Base-by-base conservation (phyloP, 2,797 vertebrate genomes). In the Pagetopsis macropterus region DNA sequence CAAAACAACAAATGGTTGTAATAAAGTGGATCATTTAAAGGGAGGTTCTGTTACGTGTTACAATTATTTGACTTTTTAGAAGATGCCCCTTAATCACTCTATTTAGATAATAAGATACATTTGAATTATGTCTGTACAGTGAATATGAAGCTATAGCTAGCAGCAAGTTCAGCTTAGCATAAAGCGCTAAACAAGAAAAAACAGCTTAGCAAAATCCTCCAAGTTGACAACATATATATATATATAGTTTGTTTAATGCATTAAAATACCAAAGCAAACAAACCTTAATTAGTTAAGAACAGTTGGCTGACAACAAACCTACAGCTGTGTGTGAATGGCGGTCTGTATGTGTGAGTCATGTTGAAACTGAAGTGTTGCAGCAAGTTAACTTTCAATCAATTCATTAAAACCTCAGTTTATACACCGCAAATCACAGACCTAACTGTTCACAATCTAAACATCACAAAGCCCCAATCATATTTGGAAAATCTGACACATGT, bases 301-400 rank as follows among this genome's bases (percentile, higher is more conserved):
- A 44, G 43, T 45, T 23, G 19, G 40, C 21, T 27, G 21, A 23
- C 49, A 51, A 51, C 49, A 19, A 4, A 2, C 27, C 27, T 27
- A 27, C 19, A 57, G 19, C 12, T 21, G 54, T 23, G n/a, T 17
- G 31, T n/a, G 52, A 59, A 31, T 19, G 27, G 27, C 27, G 27
- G 27, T 27, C 4, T 0, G 14, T 10, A 12, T 31, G 19, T 37
- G 14, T 19, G 44, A 11, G n/a, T 60, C 37, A 41, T 12, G 33
- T 48, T 1, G 21, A 67, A 52, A 63, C 33, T 40, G 58, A 54
- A 16, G 49, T 17, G 57, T 46, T 45, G 21, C 43, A 37, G 33
- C 11, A 4, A 49, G 61, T 27, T 16, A 65, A 66, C 41, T 23
- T 21, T 45, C 49, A 65, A n/a, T n/a, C 15, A 41, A 60, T 33